Conservation (phyloP, 2,888 invertebrate genomes). For the Eilema caniola region DNA sequence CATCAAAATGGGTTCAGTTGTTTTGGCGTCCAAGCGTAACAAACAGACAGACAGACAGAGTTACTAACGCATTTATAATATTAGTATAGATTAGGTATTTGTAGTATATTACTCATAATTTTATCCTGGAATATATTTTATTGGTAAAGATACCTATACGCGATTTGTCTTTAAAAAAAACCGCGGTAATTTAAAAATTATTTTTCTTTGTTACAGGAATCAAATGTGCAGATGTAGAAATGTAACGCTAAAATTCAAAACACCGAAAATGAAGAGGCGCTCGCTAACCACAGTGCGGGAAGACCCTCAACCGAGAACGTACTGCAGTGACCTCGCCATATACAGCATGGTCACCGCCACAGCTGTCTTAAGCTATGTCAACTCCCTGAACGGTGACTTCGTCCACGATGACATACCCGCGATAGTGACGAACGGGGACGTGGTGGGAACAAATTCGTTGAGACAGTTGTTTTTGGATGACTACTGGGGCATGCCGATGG, state of each 20-base stretch:
- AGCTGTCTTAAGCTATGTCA: conserved; percentile 90
- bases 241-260: conserved; percentile 69
- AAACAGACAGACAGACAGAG: too few species aligned
- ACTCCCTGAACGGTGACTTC: conserved; percentile 93
- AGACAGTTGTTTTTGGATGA: conserved; percentile 91
- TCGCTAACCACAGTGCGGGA: conserved; percentile 75
- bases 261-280: conserved; percentile 83
- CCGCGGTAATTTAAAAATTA: background rate
- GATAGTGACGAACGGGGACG: conserved; percentile 93
- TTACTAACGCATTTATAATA: too few species aligned
- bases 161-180: too few species aligned
- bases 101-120: too few species aligned
- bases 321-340: conserved; percentile 84
- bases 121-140: too few species aligned
- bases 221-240: conserved; percentile 83
- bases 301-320: conserved; percentile 60
- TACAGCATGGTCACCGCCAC: conserved; percentile 89
- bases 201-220: conserved; percentile 66
- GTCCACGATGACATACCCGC: conserved; percentile 96
- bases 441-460: conserved; percentile 89
- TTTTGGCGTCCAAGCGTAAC: too few species aligned
- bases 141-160: too few species aligned
- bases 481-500: conserved; percentile 96
- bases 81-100: too few species aligned
- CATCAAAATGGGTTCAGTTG: too few species aligned